Conservation (phyloP, 2,113 vertebrate species). For the Pimephales promelas region DNA sequence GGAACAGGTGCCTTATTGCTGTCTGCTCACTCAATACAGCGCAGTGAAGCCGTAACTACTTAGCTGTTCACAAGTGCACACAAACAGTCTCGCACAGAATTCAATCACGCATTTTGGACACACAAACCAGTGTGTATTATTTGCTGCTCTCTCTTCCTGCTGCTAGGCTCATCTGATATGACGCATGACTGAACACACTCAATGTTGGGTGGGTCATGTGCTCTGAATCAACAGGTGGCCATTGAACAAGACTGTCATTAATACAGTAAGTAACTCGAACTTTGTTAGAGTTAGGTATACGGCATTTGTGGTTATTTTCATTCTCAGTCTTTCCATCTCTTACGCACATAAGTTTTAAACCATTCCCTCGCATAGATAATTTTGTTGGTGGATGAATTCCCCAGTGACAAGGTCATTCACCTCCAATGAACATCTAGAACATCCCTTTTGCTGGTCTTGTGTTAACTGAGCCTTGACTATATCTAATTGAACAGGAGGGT, state of each 20-base stretch:
- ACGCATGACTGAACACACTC: constrained; percentile 57
- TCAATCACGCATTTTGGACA: constrained; percentile 25
- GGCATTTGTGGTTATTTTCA: not conserved
- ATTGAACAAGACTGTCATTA: constrained; percentile 62
- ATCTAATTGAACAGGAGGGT: constrained; percentile 67
- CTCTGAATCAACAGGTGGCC: constrained; percentile 74
- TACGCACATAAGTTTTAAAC: constrained; percentile 2
- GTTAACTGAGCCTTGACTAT: constrained; percentile 62
- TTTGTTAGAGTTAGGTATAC: constrained; percentile 27
- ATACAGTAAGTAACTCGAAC: constrained; percentile 33
- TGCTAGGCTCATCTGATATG: constrained; percentile 62
- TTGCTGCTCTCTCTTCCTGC: constrained; percentile 52
- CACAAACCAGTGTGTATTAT: constrained; percentile 31
- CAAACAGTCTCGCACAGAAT: not conserved
- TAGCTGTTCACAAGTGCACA: constrained; percentile 26
- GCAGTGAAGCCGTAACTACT: constrained; percentile 26
- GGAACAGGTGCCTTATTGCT: constrained; percentile 66
- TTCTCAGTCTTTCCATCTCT: not conserved
- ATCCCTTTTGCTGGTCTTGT: constrained; percentile 65
- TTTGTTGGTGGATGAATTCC: constrained; percentile 66
- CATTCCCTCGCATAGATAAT: constrained; percentile 9
- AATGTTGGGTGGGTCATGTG: constrained; percentile 65
- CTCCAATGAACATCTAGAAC: constrained; percentile 70
- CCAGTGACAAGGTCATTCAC: constrained; percentile 72
- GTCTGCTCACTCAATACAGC: constrained; percentile 47